Conservation (phyloP, 2,797 vertebrate species). For the Pristis pectinata region DNA sequence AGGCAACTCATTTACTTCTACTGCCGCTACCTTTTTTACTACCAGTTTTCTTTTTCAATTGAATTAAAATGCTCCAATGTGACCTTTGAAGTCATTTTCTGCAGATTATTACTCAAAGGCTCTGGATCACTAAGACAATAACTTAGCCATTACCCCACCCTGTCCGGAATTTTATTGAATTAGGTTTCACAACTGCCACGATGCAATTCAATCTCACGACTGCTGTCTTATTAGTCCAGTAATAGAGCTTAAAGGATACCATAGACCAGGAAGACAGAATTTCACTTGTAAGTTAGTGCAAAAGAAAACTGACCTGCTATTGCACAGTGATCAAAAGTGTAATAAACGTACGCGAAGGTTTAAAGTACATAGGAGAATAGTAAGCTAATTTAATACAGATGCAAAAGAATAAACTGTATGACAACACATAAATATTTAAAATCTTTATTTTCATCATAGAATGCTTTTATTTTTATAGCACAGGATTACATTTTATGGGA, state of each 20-base stretch:
- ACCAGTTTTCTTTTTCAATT: background rate
- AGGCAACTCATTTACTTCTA: background rate
- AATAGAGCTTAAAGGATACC: background rate
- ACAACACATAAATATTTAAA: constrained; percentile 18
- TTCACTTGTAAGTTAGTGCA: background rate
- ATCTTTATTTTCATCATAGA: background rate
- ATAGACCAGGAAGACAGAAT: background rate
- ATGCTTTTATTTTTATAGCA: background rate
- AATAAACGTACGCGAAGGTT: background rate
- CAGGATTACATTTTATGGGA: background rate
- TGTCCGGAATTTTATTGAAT: background rate
- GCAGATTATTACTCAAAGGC: background rate
- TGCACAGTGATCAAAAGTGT: background rate
- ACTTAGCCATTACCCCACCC: background rate
- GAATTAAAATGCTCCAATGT: background rate
- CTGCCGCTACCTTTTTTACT: background rate
- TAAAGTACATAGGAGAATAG: background rate
- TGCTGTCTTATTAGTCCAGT: background rate
- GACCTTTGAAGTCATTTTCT: background rate
- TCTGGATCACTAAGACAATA: background rate
- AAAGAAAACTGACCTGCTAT: background rate
- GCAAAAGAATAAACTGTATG: background rate
- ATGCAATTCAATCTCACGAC: background rate
- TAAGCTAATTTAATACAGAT: background rate
- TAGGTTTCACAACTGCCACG: background rate